Evolutionary conservation across 2,797 vertebrate genomes (phyloP), one percentile per base, ranked within the genome.

Genomic region (Sebastes cheni): DNA sequence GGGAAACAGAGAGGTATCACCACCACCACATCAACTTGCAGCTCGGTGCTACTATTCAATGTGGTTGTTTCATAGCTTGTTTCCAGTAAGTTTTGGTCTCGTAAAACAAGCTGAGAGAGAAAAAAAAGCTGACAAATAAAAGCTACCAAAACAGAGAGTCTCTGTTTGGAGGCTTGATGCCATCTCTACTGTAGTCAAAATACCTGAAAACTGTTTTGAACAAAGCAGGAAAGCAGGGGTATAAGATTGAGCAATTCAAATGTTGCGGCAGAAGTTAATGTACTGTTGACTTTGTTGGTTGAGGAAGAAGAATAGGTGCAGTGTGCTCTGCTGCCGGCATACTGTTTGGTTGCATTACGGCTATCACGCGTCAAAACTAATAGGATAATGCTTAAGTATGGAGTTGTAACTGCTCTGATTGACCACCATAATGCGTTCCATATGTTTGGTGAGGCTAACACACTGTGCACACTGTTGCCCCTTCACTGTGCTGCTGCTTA

Each of bases 381-480:
- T 56, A 42, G 81, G 66, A 82, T 83, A 89, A 89, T 83, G 80
- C 69, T 80, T 9, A 32, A 77, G 58, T 85, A 77, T 74, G 79
- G 83, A 16, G 79, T 39, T 84, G 72, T 67, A 69, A 83, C 84
- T 82, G 81, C 87, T 82, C 69, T 72, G 79, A 84, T 62, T 73
- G 86, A 86, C 84, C 87, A 83, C 71, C 67, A 87, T 91, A 93
- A 94, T 89, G 74, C 5, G 25, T 91, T 82, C 91, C 91, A 93
- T 85, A 84, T 91, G 91, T 67, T 80, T 56, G 61, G 23, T 32
- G 5, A 68, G 18, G 55, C 67, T 39, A 54, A 60, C 36, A 80
- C 74, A 85, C 67, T 77, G 76, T 65, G 73, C 77, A 72, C 70
- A 75, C 60, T 80, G 81, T 77, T 86, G 67, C 71, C 70, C 73